Conservation (phyloP, 2,113 vertebrate species). For the Recurvirostra avosetta region DNA sequence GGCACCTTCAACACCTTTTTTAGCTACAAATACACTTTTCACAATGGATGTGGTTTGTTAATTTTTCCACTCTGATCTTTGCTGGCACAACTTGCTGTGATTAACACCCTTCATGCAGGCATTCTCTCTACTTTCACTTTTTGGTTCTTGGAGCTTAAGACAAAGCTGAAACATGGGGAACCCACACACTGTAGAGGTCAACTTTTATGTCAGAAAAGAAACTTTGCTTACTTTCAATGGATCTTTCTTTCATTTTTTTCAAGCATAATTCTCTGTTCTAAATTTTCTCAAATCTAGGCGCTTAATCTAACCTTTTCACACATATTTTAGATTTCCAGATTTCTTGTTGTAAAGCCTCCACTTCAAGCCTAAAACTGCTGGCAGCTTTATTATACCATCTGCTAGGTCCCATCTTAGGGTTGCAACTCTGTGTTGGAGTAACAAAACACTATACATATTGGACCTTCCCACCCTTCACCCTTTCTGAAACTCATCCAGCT, state of each 20-base stretch:
- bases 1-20: background rate
- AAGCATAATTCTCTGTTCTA: background rate
- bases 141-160: background rate
- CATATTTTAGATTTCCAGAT: background rate
- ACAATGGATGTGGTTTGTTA: background rate
- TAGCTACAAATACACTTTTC: background rate
- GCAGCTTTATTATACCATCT: slow-evolving; percentile 10
- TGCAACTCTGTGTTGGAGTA: background rate
- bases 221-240: background rate
- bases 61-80: background rate
- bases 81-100: background rate
- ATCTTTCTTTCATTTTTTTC: background rate
- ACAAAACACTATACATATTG: accelerated
- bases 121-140: background rate
- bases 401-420: background rate
- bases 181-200: background rate
- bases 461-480: background rate
- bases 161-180: background rate
- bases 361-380: background rate
- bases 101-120: background rate
- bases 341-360: background rate
- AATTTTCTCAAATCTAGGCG: background rate
- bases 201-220: background rate
- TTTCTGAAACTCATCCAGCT: background rate
- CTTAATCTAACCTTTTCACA: background rate